Base-by-base conservation (phyloP, 1,140 invertebrate species). In the Tetranychus urticae region DNA sequence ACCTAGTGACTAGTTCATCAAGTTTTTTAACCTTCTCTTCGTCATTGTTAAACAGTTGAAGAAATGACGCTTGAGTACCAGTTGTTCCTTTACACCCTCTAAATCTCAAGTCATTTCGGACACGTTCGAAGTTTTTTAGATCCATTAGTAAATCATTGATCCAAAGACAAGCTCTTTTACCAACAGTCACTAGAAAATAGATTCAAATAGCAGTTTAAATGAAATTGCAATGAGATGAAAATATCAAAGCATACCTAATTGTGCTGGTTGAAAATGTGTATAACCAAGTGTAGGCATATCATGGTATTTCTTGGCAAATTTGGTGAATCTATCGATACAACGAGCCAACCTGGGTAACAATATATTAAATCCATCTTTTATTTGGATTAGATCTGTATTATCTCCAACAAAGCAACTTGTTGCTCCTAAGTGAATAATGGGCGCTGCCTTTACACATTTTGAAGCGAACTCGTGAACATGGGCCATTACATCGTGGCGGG, bases 401-500 rank as follows among this genome's bases (percentile, higher is more conserved):
- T 99, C 96, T 4, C 88, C 89, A 23, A 99, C 92, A 72, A 85
- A 98, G 69, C 91, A 96, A 2, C 92, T 97, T 0, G 96, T 99
- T 0, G 91, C 92, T 2, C 94, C 96, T 10, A 97, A 76, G 74
- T 99, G 96, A 64, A 99, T 97, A 56, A 99, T 93, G 0, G 88
- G 83, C 0, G 88, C 88, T 1, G 94, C 92, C 58, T 75, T 76
- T 0, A 91, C 90, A 70, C 94, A 98, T 14, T 80, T 78, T 45
- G 79, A 76, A 1, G 82, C 88, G 69, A 93, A 92, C 5, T 89
- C 83, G 66, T 96, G 89, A 1, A 98, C 87, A 71, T 99, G 94
- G 0, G 94, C 94, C 94, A 99, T 98, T 0, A 98, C 94, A 73
- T 99, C 94, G 73, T 99, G 96, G 6, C 92, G 79, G 0, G 86